Evolutionary conservation across 2,888 invertebrate genomes (phyloP), one percentile per base, ranked within the genome.

Genomic region (Drosophila buzzatii): DNA sequence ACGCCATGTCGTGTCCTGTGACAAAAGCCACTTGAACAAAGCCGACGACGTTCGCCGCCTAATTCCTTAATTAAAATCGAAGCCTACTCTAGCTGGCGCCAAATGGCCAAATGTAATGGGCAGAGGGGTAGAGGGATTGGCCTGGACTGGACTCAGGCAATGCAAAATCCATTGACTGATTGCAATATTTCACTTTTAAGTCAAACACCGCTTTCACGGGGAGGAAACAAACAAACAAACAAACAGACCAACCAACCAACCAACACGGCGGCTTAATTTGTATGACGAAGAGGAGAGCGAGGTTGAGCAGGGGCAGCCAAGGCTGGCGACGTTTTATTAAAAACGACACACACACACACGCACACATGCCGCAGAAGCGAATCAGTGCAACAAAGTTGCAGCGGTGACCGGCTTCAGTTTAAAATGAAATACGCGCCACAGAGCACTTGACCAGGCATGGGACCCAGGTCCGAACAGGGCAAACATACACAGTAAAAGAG

Each of bases 11-110:
- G 52, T 65, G 58, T 56, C 53, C 58, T 35, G 47, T 56, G 23
- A 64, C 80, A 70, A 79, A 80, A 69, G 78, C 78, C 74, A 77
- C 70, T 81, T 77, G 65, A 76, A 77, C 70, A 81, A 77, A 68
- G 81, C 81, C 64, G 44, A 59, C 81, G 65, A 80, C 65, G 73
- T 61, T 76, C 73, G 70, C 55, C 64, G 89, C 80, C 85, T 87
- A 87, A 90, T 88, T 87, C 86, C 89, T 87, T 87, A 87, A 87
- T 87, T 87, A 87, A 87, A 90, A 87, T 83, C 84, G 89, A 90
- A 90, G 86, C 89, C 83, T 83, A 79, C 79, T 56, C 69, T 52
- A 35, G 16, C 64, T 66, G 76, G 61, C 67, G 72, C 68, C 68
- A 70, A 52, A 64, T 59, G 61, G 56, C 18, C 57, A 44, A 33